A percentile compares a stretch with the other conserved stretches of the same genome.
phyloP scores from a whole-genome alignment of 1,140 invertebrate genomes.

The Magallana ariakensis region DNA sequence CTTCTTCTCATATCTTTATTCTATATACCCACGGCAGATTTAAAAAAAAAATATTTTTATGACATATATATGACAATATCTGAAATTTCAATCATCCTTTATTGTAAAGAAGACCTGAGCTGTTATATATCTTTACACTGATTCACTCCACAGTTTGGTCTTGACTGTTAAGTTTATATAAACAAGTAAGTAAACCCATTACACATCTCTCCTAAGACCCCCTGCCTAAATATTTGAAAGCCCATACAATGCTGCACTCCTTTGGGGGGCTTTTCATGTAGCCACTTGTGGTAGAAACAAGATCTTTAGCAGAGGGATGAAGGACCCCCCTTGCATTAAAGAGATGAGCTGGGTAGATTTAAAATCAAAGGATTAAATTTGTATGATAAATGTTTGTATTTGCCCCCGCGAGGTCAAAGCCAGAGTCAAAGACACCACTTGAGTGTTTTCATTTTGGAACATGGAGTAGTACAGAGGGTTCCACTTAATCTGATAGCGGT shows the following conservation, averaged over 20 bases:
- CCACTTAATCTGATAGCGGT: too few relatives aligned
- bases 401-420: conserved; percentile 3
- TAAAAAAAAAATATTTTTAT: too few relatives aligned
- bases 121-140: background rate
- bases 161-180: conserved; percentile 4
- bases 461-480: background rate
- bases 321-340: conserved; percentile 19
- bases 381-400: conserved; percentile 34
- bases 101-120: too few relatives aligned
- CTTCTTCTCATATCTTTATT: too few relatives aligned
- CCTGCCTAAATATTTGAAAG: conserved; percentile 25
- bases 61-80: too few relatives aligned
- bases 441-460: background rate
- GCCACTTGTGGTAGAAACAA: background rate
- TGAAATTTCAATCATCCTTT: too few relatives aligned
- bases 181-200: conserved; percentile 14
- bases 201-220: background rate
- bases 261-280: background rate
- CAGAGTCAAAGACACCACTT: background rate
- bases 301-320: background rate
- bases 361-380: conserved; percentile 16
- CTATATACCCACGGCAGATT: too few relatives aligned
- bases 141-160: background rate
- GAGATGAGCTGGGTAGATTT: background rate
- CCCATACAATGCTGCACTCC: background rate